Base-by-base conservation (phyloP, 2,888 invertebrate species). In the Platynereis dumerilii region DNA sequence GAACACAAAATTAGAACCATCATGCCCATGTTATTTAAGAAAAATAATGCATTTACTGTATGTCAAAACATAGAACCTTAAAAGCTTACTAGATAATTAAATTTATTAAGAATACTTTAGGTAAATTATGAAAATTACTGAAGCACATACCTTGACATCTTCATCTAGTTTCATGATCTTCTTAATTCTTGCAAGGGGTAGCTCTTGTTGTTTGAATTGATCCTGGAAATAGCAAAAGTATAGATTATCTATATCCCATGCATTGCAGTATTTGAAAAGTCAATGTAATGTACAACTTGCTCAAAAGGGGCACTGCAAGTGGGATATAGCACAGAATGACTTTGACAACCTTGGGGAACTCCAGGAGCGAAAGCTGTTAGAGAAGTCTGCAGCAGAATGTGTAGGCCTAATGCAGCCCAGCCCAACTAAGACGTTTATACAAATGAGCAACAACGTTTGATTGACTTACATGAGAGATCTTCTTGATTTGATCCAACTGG, bases 111-210 rank as follows among this genome's bases (percentile, higher is more conserved):
- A 17, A 42, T 12, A 15, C 17, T 42, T 17, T 15, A 42, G 12
- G 17, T 17, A 42, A 12, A 42, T 42, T 17, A 42, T 42, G 17
- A 42, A 12, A 15, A 5, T 20, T 52, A 52, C 5, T n/a, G n/a
- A n/a, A n/a, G n/a, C n/a, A n/a, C 70, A 52, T 69, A 82, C 86
- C 82, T 83, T 96, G 0, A 98, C 97, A 84, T 97, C 96, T 69
- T 98, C 98, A 77, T 99, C 99, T 45, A 99, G 86, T 83, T 98
- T 98, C 99, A 99, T 99, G 48, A 99, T 99, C 85, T 98, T 98
- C 85, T 99, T 99, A 71, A 99, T 98, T 72, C 98, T 89, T 0
- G 98, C 98, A 74, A 99, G 84, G 0, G 98, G 99, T 26, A 99
- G 85, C 2, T 94, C 93, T 87, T 96, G 96, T 70, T 92, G 92